Percentiles rank a stretch among this genome's conserved stretches.
phyloP scores from a whole-genome alignment of 2,888 invertebrate species.

The Syrista parreyssii region DNA sequence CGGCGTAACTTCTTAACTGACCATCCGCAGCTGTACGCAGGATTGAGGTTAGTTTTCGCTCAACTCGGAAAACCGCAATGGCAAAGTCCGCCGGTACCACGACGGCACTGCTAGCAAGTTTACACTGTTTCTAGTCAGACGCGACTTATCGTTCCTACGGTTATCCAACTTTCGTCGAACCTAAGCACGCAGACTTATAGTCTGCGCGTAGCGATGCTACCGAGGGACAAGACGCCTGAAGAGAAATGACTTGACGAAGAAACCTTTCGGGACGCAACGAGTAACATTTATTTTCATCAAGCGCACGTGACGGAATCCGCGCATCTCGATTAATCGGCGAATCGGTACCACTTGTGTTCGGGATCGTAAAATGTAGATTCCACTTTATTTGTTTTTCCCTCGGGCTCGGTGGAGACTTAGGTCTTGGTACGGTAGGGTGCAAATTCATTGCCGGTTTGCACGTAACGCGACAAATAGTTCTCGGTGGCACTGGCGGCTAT shows the following conservation, averaged over 20 bases:
- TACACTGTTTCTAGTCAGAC: background rate
- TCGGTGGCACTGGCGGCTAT: slow-evolving; percentile 18
- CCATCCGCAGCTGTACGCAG: slow-evolving; percentile 36
- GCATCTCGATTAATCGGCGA: background rate
- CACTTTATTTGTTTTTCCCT: slow-evolving; percentile 10
- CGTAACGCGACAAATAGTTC: slow-evolving; percentile 22
- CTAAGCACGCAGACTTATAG: slow-evolving; percentile 22
- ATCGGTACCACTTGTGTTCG: background rate
- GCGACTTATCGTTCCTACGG: background rate
- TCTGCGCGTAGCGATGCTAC: background rate
- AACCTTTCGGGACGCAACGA: background rate
- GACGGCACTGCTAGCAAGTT: background rate
- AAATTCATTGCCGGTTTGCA: slow-evolving; percentile 23
- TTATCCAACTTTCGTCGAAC: slow-evolving; percentile 27
- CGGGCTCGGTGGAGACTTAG: background rate
- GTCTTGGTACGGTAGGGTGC: slow-evolving; percentile 4
- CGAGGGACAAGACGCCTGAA: background rate
- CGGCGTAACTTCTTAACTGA: slow-evolving; percentile 48
- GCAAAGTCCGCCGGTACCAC: slow-evolving; percentile 20
- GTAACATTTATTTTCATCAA: background rate
- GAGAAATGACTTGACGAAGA: background rate
- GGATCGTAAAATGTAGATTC: slow-evolving; percentile 20
- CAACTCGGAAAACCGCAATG: slow-evolving; percentile 30
- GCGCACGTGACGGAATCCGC: background rate
- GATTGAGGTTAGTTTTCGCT: slow-evolving; percentile 37